Evolutionary conservation across 2,113 vertebrate species (phyloP), one percentile per base, ranked within the genome.

Genomic region (Columbina picui): DNA sequence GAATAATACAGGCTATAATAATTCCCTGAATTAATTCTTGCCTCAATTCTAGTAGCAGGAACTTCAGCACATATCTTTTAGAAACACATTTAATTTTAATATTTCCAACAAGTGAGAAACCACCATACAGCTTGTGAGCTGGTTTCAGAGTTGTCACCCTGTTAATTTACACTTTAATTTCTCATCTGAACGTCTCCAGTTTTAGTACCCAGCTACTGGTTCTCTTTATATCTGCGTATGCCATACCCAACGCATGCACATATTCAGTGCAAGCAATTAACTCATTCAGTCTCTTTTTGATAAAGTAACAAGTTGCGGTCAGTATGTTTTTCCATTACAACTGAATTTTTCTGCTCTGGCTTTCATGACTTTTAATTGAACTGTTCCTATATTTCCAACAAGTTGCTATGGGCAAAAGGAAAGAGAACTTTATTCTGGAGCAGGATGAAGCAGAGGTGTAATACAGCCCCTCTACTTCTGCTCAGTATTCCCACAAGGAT

Each of bases 1-100:
- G 81, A 95, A 94, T 92, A 94, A 97, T 82, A 90, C 23, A 95
- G n/a, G 36, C n/a, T 74, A 43, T 9, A 94, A 60, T 70, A 84
- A 92, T 68, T 84, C 56, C 39, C 69, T 34, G n/a, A 89, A 91
- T 89, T 91, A 78, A 92, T 27, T 75, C 36, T 77, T 71, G n/a
- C 15, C 78, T 89, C 65, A 64, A 36, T 56, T 94, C 69, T 34
- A 52, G 39, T 7, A 78, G 56, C 26, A 87, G 43, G 14, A 92
- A 87, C 26, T 78, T 81, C 68, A 89, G 43, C 19, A 64, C 3
- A 0, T 63, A 56, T 87, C 87, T 75, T 34, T 70, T 15, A 78
- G 52, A 84, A 86, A 78, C 34, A 52, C 13, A 84, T 63, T 88
- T 91, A 55, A 75, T 91, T 91, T 87, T 75, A 34, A 1, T 20